Evolutionary conservation across 2,888 invertebrate species (phyloP), one percentile per base, ranked within the genome.

Genomic region (Mythimna pallens): DNA sequence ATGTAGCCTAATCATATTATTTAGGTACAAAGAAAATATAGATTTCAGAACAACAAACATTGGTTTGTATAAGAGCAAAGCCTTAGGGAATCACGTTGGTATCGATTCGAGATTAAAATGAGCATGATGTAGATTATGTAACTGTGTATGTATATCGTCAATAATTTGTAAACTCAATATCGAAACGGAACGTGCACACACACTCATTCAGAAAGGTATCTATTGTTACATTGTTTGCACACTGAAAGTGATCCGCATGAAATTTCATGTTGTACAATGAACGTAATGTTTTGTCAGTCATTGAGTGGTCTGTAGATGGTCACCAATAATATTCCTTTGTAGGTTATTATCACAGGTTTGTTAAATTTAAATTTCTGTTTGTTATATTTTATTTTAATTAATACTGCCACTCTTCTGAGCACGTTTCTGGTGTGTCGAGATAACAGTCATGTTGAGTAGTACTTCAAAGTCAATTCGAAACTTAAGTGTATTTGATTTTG

Each of bases 91-190:
- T 59, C 63, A 64, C 64, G 22, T 62, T 22, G 17, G 34, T 43
- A 71, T 67, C 69, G 52, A 73, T 73, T 68, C 52, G 8, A n/a
- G 64, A 76, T 73, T 66, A 59, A 58, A 75, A 71, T 52, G 25
- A 50, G 20, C 64, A 25, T 63, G 43, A 68, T 86, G 55, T 84
- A 77, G 70, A 86, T 68, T 72, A 8, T 65, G 50, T 54, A 47
- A 22, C 57, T 12, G 40, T 40, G 72, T 34, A 58, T 34, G 22
- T 58, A 54, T 59, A 67, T 62, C 80, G 66, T 73, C 64, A 72
- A 66, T 72, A 72, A 79, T 83, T 86, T 83, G 70, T 83, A 83
- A 86, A 86, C 84, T 80, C 65, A 68, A 76, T 73, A 71, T 70
- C 34, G 59, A 76, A 67, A 78, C 65, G 73, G 73, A 67, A 54